phyloP scores from a whole-genome alignment of 2,888 invertebrate species.

The Chalcis sispes region DNA sequence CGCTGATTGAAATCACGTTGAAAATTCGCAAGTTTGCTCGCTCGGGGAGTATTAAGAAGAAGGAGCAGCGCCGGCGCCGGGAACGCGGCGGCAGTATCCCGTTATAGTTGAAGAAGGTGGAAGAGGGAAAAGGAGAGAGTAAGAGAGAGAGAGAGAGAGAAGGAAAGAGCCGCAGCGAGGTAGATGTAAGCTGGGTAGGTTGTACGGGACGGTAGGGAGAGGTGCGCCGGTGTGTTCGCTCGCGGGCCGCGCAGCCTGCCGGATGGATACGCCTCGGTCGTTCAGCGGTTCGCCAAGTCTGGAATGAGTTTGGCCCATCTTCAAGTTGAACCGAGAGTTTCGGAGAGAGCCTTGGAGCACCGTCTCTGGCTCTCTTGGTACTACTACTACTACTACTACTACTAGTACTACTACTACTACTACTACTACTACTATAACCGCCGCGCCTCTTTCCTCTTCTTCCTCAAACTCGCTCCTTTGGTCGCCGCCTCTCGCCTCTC shows the following conservation, averaged over 20 bases:
- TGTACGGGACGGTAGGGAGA: no score
- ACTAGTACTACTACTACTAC: no score
- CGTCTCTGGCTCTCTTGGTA: no score
- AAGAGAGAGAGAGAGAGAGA: neutral
- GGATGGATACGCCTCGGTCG: slow-evolving; percentile 57
- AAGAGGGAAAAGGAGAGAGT: neutral
- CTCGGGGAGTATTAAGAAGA: slow-evolving; percentile 45
- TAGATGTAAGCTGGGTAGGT: neutral
- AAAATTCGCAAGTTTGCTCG: slow-evolving; percentile 52
- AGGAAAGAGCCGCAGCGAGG: neutral
- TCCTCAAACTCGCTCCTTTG: neutral
- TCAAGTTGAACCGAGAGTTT: slow-evolving; percentile 65
- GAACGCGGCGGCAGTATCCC: neutral
- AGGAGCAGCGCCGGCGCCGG: slow-evolving; percentile 13
- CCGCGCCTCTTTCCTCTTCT: neutral
- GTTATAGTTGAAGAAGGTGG: no score
- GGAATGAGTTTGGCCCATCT: slow-evolving; percentile 71
- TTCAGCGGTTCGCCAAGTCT: slow-evolving; percentile 69
- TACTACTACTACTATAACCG: neutral
- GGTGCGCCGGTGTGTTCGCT: neutral
- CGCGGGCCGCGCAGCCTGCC: no score
- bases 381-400: no score
- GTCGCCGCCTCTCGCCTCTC: slow-evolving; percentile 26
- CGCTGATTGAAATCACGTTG: slow-evolving; percentile 56
- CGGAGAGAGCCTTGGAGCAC: slow-evolving; percentile 51